Conservation (phyloP, 2,797 vertebrate genomes). For the Eremophila alpestris region DNA sequence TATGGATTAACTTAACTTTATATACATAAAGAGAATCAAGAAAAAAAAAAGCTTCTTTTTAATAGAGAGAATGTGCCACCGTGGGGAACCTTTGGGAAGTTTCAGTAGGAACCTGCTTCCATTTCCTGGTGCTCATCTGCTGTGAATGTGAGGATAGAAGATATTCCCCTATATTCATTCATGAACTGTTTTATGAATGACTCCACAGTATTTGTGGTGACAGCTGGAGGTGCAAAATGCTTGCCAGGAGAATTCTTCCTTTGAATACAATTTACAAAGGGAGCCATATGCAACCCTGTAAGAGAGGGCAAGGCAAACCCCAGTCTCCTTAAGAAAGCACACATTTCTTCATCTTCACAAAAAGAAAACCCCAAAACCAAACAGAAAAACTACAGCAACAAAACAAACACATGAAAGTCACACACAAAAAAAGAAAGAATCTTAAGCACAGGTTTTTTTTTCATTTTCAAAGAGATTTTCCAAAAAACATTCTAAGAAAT, state of each 20-base stretch:
- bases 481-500: neutral
- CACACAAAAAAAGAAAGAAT: neutral
- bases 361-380: neutral
- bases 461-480: neutral
- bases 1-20: neutral
- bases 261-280: slow-evolving; percentile 17
- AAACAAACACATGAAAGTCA: neutral
- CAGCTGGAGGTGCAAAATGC: slow-evolving; percentile 12
- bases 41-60: accelerated
- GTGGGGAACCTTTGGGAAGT: neutral
- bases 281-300: neutral
- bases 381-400: neutral
- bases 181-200: slow-evolving; percentile 12
- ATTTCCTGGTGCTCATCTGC: neutral
- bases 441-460: neutral
- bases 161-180: neutral
- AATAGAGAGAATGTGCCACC: neutral
- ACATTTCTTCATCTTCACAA: neutral
- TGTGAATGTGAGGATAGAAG: neutral
- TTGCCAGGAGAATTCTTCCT: slow-evolving; percentile 22
- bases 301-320: neutral
- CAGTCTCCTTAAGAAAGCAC: neutral
- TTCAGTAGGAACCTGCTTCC: neutral
- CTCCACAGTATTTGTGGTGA: slow-evolving; percentile 4
- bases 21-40: neutral